A percentile compares a stretch with the other conserved stretches of the same genome.
These are phyloP conservation scores for Ariopsis seemanni DNA, from an alignment of 2,113 vertebrate species.

Conservation along the genomic window DNA sequence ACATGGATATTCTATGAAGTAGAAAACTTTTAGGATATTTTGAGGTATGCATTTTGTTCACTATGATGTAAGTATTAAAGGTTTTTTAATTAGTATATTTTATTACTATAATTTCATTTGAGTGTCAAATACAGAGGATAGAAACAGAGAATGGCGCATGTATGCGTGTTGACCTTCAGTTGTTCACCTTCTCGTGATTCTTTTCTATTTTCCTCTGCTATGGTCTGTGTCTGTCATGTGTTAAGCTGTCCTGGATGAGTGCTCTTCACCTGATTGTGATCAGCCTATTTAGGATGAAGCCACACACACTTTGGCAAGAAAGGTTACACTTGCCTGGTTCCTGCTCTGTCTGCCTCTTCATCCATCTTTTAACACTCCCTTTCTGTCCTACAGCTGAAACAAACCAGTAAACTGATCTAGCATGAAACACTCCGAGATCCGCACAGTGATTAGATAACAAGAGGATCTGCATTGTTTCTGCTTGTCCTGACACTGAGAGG, in stretches of 20 bases:
- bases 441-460: slow-evolving; percentile 60
- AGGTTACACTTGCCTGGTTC: neutral
- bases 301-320: slow-evolving; percentile 6
- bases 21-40: neutral
- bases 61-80: neutral
- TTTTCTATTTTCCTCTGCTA: neutral
- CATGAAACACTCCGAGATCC: slow-evolving; percentile 55
- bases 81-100: neutral
- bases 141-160: neutral
- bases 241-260: neutral
- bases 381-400: slow-evolving; percentile 4
- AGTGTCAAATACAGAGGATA: neutral
- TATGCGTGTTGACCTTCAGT: neutral
- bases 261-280: slow-evolving; percentile 1
- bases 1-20: neutral
- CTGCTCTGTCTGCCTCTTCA: slow-evolving; percentile 16
- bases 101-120: neutral
- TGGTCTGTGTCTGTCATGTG: neutral
- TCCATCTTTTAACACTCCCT: neutral
- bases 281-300: neutral
- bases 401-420: slow-evolving; percentile 63
- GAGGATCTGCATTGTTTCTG: slow-evolving; percentile 38
- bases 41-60: neutral
- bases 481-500: slow-evolving; percentile 28
- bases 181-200: slow-evolving; percentile 2